These are phyloP conservation scores for Falcunculus frontatus DNA, from an alignment of 2,113 vertebrate genomes.

Conservation along the genomic window DNA sequence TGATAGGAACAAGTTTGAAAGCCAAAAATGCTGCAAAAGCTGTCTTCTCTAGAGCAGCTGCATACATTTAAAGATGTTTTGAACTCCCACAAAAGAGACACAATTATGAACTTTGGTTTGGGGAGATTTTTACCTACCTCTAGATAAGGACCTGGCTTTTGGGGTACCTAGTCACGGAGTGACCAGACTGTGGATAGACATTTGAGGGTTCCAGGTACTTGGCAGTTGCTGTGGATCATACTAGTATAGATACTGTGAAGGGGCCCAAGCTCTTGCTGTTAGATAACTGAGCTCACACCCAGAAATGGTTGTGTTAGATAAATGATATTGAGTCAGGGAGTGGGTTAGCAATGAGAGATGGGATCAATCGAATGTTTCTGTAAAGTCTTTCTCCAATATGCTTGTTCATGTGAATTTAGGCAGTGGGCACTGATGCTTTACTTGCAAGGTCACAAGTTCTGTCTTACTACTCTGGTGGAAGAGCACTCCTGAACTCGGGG, in stretches of 20 bases:
- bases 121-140: neutral
- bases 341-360: neutral
- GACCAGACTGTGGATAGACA: neutral
- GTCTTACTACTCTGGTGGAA: neutral
- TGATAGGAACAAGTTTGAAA: neutral
- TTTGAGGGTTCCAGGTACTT: neutral
- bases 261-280: neutral
- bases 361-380: neutral
- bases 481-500: neutral
- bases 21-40: neutral
- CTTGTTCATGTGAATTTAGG: neutral
- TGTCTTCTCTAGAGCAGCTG: neutral
- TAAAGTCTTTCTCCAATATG: neutral
- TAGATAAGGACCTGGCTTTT: neutral
- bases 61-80: neutral
- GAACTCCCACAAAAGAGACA: neutral
- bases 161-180: fast-evolving
- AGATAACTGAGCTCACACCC: neutral
- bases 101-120: neutral
- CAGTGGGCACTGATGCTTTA: neutral
- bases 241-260: neutral
- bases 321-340: neutral
- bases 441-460: neutral
- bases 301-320: neutral
- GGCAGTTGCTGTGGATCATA: neutral